phyloP scores from a whole-genome alignment of 2,113 vertebrate genomes.

The Nematolebias whitei region DNA sequence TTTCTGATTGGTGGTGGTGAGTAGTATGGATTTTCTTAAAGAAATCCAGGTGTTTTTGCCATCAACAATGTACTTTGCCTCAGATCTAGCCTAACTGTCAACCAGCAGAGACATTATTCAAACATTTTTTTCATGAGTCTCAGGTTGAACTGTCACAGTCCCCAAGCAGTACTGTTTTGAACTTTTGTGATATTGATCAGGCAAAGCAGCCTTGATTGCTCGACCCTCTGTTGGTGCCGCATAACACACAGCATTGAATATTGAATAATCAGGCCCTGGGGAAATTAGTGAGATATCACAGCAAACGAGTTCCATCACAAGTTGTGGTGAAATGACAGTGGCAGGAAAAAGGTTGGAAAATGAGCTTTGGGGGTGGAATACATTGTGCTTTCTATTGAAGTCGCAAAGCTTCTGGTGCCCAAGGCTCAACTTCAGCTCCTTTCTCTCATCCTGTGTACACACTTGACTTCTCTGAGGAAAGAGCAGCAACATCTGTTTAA shows the following conservation, averaged over 20 bases:
- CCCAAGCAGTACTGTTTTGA: constrained; percentile 27
- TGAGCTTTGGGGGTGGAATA: constrained; percentile 27
- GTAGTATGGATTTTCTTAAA: no score
- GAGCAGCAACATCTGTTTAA: constrained; percentile 73
- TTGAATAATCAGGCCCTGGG: constrained; percentile 72
- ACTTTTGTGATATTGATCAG: constrained; percentile 55
- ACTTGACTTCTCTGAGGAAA: constrained; percentile 48
- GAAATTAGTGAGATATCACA: constrained; percentile 76
- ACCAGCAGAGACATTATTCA: not conserved
- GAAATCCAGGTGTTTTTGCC: no score
- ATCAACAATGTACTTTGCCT: not conserved
- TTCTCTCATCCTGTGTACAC: constrained; percentile 57
- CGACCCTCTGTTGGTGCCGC: constrained; percentile 52
- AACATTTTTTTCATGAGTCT: constrained; percentile 22
- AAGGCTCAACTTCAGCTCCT: constrained; percentile 39
- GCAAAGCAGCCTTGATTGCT: constrained; percentile 36
- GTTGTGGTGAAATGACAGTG: constrained; percentile 64
- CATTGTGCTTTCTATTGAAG: constrained; percentile 61
- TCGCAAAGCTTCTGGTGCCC: constrained; percentile 53
- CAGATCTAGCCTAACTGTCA: not conserved
- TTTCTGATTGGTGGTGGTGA: no score
- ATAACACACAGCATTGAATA: constrained; percentile 73
- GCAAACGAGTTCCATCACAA: constrained; percentile 55
- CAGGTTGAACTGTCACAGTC: constrained; percentile 5
- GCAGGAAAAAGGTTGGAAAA: constrained; percentile 43